phyloP scores from a whole-genome alignment of 2,888 invertebrate species.

The Eupithecia insigniata region DNA sequence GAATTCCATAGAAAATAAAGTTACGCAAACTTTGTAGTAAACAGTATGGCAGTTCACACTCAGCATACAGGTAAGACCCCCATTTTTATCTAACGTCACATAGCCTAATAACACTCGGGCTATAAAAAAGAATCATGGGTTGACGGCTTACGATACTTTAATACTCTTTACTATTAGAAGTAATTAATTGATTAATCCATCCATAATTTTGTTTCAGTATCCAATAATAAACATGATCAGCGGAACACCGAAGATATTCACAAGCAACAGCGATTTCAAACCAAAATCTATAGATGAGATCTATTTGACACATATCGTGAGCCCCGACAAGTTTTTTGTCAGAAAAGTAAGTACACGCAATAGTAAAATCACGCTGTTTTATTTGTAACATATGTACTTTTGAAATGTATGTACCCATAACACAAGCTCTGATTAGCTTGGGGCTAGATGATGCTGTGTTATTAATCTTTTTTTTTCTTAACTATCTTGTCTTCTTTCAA shows the following conservation, averaged over 20 bases:
- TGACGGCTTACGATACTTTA: not conserved
- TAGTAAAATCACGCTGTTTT: not conserved
- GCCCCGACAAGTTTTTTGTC: conserved; percentile 87
- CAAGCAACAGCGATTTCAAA: conserved; percentile 62
- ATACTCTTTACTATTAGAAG: too few relatives aligned
- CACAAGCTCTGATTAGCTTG: too few relatives aligned
- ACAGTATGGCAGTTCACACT: too few relatives aligned
- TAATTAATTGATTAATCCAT: not conserved
- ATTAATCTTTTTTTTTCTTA: too few relatives aligned
- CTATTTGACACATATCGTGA: conserved; percentile 83
- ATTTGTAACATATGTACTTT: not conserved
- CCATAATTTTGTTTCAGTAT: conserved; percentile 59
- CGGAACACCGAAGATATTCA: conserved; percentile 66
- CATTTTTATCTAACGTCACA: too few relatives aligned
- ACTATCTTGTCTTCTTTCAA: not conserved
- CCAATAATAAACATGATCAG: conserved; percentile 54
- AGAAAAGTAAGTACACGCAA: conserved; percentile 81
- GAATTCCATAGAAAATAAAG: too few relatives aligned
- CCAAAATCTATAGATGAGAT: conserved; percentile 76
- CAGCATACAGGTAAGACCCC: too few relatives aligned
- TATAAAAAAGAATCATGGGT: too few relatives aligned
- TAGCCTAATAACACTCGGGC: too few relatives aligned
- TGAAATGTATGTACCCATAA: too few relatives aligned
- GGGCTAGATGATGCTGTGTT: too few relatives aligned
- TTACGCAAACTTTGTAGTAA: too few relatives aligned